Evolutionary conservation across 2,113 vertebrate species (phyloP), one percentile per base, ranked within the genome.

Genomic region (Etheostoma spectabile): DNA sequence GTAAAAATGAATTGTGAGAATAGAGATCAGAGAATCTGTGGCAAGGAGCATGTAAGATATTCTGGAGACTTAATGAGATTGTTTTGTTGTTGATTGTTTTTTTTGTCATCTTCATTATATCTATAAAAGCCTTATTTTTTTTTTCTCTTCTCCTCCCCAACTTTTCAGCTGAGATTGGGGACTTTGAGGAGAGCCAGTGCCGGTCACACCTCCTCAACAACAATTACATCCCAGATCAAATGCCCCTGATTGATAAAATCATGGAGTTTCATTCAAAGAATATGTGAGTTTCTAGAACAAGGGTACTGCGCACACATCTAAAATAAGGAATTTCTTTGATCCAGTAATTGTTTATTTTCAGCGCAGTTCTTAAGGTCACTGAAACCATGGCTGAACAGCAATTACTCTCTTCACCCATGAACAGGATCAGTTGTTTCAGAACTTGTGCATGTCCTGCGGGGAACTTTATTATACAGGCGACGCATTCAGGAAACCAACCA

Each of bases 151-250:
- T 71, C 38, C 64, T 35, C 57, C 80, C 74, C 86, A 84, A 57
- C 14, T 82, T 57, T 69, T 3, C 92, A 99, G 98, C 98, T 56
- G 98, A 99, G 95, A 98, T 99, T 88, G 98, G 98, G 52, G 98
- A 99, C 95, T 99, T 97, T 90, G 98, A 99, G 90, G 98, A 98
- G 94, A 96, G 94, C 62, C 95, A 96, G 84, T 96, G 97, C 93
- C 95, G 96, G 80, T 97, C 98, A 91, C 98, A 99, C 89, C 96
- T 99, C 92, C 96, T 95, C 45, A 98, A 99, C 93, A 98, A 96
- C 93, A 98, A 96, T 89, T 99, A 99, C 93, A 95, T 99, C 94
- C 97, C 97, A 86, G 97, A 99, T 80, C 98, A 99, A 90, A 97
- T 99, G 88, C 94, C 96, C 8, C 94, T 99, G 87, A 97, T 98